Conservation (phyloP, 2,888 invertebrate genomes). For the Drosophila kokeensis region DNA sequence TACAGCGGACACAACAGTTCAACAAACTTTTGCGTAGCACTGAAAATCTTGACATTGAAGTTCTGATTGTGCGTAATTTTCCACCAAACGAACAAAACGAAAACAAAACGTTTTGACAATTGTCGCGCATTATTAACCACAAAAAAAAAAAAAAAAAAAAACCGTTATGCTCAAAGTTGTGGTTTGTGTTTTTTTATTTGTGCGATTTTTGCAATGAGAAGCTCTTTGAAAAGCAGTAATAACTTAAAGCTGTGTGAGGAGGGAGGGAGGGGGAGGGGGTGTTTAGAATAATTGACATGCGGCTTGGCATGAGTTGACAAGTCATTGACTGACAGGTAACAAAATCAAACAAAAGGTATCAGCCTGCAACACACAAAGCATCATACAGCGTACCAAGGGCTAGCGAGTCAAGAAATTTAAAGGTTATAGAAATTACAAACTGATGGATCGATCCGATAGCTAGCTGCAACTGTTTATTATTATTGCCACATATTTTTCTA, state of each 20-base stretch:
- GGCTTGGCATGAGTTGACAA: constrained; percentile 42
- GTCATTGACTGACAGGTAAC: constrained; percentile 43
- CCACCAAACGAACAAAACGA: background rate
- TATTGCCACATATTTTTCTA: background rate
- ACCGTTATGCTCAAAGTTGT: constrained; percentile 29
- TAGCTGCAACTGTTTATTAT: constrained; percentile 3
- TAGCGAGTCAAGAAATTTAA: constrained; percentile 7
- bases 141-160: background rate
- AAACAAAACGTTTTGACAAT: constrained; percentile 7
- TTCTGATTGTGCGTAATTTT: constrained; percentile 40
- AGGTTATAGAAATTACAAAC: constrained; percentile 35
- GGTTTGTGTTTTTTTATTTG: constrained; percentile 5
- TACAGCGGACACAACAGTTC: constrained; percentile 43
- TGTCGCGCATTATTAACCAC: constrained; percentile 42
- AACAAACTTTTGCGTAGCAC: constrained; percentile 48
- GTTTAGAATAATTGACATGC: constrained; percentile 12
- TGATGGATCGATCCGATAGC: constrained; percentile 27
- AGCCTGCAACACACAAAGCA: background rate
- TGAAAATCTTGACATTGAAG: constrained; percentile 63
- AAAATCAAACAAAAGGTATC: constrained; percentile 30
- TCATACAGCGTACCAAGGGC: background rate
- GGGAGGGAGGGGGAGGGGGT: background rate
- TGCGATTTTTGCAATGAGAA: constrained; percentile 15
- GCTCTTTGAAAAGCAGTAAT: constrained; percentile 3
- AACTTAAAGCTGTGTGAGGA: background rate